Evolutionary conservation across 2,797 vertebrate species (phyloP), one percentile per base, ranked within the genome.

Genomic region (Lerista edwardsae): DNA sequence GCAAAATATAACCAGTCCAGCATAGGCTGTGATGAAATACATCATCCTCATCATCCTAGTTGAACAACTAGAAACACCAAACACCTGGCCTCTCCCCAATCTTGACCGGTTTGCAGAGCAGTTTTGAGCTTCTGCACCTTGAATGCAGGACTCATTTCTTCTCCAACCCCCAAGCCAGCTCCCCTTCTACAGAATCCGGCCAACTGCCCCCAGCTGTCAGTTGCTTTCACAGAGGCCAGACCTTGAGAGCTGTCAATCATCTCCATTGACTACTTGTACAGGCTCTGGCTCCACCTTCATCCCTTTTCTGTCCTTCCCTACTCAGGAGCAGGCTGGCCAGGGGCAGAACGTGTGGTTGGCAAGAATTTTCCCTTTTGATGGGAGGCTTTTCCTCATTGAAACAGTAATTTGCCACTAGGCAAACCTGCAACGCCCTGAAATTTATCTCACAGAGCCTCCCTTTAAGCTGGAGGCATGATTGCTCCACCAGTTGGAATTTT

Each of bases 401-500:
- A 87, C 88, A 90, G 86, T 89, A 92, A 94, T 94, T 93, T 91
- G 90, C 88, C 87, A 80, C 84, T 87, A 84, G 0, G 23, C 87
- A 88, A 85, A 75, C 87, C 82, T 82, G 83, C 71, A 69, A 2
- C 1, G 84, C 87, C 87, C 83, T 84, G 91, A 93, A 93, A 92
- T 91, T 91, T 92, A 78, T 75, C 74, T 81, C 83, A 68, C 7
- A 79, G 88, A 65, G 91, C 78, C 81, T 89, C 88, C 92, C 82
- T 87, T 92, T 93, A 94, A 94, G 44, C 86, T 77, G 80, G 84
- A 61, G 71, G 17, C 87, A 93, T 95, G 94, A 94, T 90, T 94
- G 94, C 90, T 87, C 89, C 94, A 83, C 92, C 86, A 93, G 94
- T 95, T 94, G 91, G 90, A 1, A 94, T 95, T 95, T 95, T 95